phyloP scores from a whole-genome alignment of 2,113 vertebrate species.

The Siniperca knerii region DNA sequence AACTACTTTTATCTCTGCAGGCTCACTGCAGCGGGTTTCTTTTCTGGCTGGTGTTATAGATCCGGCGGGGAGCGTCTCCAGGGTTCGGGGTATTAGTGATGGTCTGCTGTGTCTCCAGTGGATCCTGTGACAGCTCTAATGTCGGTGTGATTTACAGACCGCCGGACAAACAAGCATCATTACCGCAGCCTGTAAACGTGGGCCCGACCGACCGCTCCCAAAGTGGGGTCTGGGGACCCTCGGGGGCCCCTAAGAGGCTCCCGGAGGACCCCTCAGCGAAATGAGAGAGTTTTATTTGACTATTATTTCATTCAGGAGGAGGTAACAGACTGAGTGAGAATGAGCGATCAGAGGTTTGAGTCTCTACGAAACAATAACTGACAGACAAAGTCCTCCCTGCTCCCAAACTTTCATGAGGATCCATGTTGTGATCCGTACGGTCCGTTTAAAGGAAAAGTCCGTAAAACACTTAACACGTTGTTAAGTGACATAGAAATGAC shows the following conservation, averaged over 20 bases:
- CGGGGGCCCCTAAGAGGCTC: slow-evolving; percentile 37
- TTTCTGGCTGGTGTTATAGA: slow-evolving; percentile 27
- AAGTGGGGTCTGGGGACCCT: slow-evolving; percentile 63
- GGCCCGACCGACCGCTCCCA: slow-evolving; percentile 26
- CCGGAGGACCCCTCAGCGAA: slow-evolving; percentile 20
- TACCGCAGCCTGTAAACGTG: slow-evolving; percentile 61
- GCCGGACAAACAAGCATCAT: slow-evolving; percentile 73
- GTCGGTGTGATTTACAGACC: slow-evolving; percentile 74
- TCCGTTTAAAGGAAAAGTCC: neutral
- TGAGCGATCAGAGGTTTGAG: slow-evolving; percentile 47
- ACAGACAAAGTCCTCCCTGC: neutral
- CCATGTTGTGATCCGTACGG: neutral
- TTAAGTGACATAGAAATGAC: neutral
- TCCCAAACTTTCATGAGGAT: neutral
- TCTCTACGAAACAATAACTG: neutral
- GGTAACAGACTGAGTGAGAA: slow-evolving; percentile 14
- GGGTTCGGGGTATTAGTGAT: slow-evolving; percentile 48
- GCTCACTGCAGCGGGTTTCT: neutral
- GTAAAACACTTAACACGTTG: neutral
- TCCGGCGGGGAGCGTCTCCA: neutral
- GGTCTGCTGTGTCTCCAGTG: slow-evolving; percentile 64
- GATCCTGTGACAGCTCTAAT: slow-evolving; percentile 67
- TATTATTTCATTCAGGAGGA: slow-evolving; percentile 53
- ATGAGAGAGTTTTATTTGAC: slow-evolving; percentile 64
- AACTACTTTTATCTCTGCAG: slow-evolving; percentile 51